A percentile compares a stretch with the other conserved stretches of the same genome.
Conservation (phyloP, 2,113 vertebrate species). For the Pelmatolapia mariae region DNA sequence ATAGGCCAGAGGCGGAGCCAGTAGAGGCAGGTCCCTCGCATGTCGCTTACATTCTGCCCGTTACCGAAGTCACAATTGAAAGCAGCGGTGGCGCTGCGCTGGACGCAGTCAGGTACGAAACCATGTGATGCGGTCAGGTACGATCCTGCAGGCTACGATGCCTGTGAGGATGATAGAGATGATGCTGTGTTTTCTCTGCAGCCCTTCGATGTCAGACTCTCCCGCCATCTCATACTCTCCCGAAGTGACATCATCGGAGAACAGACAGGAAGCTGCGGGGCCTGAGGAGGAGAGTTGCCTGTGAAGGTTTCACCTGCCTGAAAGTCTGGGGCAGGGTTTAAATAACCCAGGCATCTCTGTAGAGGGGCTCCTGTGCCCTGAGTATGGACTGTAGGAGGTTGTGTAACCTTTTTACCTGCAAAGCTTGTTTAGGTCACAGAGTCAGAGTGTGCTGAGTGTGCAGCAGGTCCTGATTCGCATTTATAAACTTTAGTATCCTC, state of each 20-base stretch:
- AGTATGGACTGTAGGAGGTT: background rate
- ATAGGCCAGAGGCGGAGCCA: slow-evolving; percentile 5
- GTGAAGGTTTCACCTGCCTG: background rate
- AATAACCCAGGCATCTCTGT: background rate
- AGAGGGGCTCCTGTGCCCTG: background rate
- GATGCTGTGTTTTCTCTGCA: background rate
- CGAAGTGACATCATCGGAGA: slow-evolving; percentile 17
- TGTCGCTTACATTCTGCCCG: slow-evolving; percentile 77
- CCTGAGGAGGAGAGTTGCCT: slow-evolving; percentile 38
- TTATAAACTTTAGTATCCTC: background rate
- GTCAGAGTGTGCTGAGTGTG: background rate
- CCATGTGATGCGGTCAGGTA: background rate
- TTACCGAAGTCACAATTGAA: slow-evolving; percentile 59
- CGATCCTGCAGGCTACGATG: rapidly evolving
- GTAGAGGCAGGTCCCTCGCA: slow-evolving; percentile 66
- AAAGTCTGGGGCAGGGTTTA: background rate
- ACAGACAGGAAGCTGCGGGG: background rate
- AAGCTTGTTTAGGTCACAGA: background rate
- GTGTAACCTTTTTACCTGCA: background rate
- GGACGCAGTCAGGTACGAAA: slow-evolving; percentile 43
- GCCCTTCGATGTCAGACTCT: background rate
- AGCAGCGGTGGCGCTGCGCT: background rate
- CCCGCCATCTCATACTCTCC: background rate
- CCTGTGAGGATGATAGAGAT: background rate
- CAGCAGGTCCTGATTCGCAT: background rate